Percentiles rank a stretch among this genome's conserved stretches.
These are phyloP conservation scores for Ramphastos sulfuratus DNA, from an alignment of 2,113 vertebrate species.

Conservation along the genomic window DNA sequence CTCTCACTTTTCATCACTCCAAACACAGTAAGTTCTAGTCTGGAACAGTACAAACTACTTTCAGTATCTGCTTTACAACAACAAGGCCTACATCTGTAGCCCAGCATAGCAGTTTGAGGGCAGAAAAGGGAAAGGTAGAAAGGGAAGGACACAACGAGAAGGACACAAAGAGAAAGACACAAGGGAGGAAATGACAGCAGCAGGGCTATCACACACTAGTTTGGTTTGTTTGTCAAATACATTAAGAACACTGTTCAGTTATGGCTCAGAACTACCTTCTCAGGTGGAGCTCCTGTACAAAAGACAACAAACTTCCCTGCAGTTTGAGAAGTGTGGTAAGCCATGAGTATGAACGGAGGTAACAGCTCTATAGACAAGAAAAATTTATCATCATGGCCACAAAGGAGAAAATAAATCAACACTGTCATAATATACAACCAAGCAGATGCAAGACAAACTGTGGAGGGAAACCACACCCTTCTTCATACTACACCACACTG, in stretches of 20 bases:
- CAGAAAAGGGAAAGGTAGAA: not conserved
- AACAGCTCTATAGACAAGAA: not conserved
- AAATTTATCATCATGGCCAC: not conserved
- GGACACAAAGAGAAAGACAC: not conserved
- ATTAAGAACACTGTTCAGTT: not conserved
- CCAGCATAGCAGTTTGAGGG: not conserved
- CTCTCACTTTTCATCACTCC: not conserved
- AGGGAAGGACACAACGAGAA: not conserved
- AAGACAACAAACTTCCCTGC: not conserved
- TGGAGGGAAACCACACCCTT: not conserved
- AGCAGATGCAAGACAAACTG: not conserved
- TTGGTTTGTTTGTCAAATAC: not conserved
- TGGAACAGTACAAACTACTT: not conserved
- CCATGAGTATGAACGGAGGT: fast-evolving
- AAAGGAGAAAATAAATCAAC: not conserved
- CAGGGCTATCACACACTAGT: not conserved
- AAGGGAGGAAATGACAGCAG: not conserved
- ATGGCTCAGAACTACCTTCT: not conserved
- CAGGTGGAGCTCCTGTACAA: not conserved
- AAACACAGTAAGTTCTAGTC: not conserved
- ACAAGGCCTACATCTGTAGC: not conserved
- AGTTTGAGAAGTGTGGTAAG: not conserved
- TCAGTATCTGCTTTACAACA: not conserved
- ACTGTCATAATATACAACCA: not conserved
- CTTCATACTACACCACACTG: not conserved